Base-by-base conservation (phyloP, 2,888 invertebrate genomes). In the Standfussiana lucernea region DNA sequence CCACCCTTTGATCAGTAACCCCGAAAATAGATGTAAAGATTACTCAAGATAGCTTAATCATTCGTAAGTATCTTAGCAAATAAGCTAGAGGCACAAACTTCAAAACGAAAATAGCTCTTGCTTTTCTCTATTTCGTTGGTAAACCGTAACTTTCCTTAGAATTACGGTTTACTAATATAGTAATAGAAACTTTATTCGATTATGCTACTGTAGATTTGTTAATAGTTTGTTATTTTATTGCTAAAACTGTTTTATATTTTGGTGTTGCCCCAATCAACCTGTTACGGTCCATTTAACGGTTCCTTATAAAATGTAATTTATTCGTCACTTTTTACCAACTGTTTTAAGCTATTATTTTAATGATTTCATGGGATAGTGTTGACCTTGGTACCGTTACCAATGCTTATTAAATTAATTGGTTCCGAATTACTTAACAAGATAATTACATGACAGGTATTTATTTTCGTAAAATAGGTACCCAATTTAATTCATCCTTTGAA, bases 201-300 rank as follows among this genome's bases (percentile, higher is more conserved):
- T 56, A 47, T n/a, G 59, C 67, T 56, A 74, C n/a, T 32, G 53
- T 70, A 13, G 40, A 69, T 28, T 69, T 50, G 11, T n/a, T 71
- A 18, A 47, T 56, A n/a, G n/a, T 53, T 32, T 61, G 62, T 72
- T 40, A 1, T n/a, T 65, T 78, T 84, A 70, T 67, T 37, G 53
- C 62, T 59, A 67, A 72, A 56, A 50, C 56, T 73, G 4, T 56
- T 77, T 53, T 37, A 35, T 35, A 37, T 75, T 76, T 81, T 24
- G 73, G 61, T 50, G 37, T 65, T 70, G 65, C 68, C 53, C 40
- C 61, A 69, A 72, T 62, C 71, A 77, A 80, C 76, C 61, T 71
- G 72, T 86, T 83, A 79, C 67, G 70, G 72, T 40, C 77, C 70
- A 80, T 80, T 75, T 86, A 85, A 86, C 83, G 86, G 86, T 83